A percentile compares a stretch with the other conserved stretches of the same genome.
These are phyloP conservation scores for Trichonephila clavata DNA, from an alignment of 1,140 invertebrate genomes.

Conservation along the genomic window DNA sequence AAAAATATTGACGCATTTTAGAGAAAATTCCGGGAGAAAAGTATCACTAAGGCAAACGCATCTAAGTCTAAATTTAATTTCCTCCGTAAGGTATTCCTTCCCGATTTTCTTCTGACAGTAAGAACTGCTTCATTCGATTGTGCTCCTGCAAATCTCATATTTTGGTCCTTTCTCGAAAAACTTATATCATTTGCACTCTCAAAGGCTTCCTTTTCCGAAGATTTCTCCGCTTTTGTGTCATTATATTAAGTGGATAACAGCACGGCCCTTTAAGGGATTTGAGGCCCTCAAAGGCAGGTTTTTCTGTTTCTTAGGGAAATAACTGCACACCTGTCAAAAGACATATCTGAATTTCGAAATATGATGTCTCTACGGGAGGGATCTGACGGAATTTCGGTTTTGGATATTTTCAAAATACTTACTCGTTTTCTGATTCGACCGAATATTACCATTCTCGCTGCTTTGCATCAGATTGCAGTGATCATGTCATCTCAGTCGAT, in stretches of 20 bases:
- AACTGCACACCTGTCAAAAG: conserved; percentile 28
- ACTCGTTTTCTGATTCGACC: neutral
- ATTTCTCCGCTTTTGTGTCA: conserved; percentile 6
- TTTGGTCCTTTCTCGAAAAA: conserved; percentile 15
- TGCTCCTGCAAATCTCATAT: conserved; percentile 24
- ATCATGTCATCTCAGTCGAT: neutral
- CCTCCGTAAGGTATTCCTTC: conserved; percentile 15
- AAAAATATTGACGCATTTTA: conserved; percentile 59
- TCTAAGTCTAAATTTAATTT: conserved; percentile 57
- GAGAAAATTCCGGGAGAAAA: neutral
- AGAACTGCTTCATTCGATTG: conserved; percentile 47
- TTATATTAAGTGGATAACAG: conserved; percentile 64
- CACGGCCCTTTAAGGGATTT: conserved; percentile 8
- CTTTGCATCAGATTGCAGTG: neutral
- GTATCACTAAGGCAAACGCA: conserved; percentile 1
- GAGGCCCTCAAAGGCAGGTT: neutral
- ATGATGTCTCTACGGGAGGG: conserved; percentile 28
- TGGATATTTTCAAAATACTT: neutral
- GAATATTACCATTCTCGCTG: neutral
- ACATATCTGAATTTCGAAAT: conserved; percentile 38
- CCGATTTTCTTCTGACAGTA: conserved; percentile 54
- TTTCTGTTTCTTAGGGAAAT: neutral
- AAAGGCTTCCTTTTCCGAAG: neutral
- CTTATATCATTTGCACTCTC: neutral
- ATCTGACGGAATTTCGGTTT: neutral